Base-by-base conservation (phyloP, 2,113 vertebrate genomes). In the Lasiurus borealis region DNA sequence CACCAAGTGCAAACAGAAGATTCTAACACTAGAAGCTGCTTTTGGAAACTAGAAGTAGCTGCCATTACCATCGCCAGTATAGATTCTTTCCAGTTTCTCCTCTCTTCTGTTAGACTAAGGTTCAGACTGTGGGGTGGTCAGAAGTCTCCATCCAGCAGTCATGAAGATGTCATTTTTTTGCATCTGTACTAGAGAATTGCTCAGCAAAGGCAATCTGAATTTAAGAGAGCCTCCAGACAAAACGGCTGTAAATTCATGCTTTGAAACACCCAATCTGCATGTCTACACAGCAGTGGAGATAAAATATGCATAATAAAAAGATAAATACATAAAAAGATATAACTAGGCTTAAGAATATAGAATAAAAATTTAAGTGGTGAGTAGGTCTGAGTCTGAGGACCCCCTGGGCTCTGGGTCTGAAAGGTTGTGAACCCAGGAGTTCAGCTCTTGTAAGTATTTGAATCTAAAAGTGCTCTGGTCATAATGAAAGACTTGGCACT, bases 41-140 rank as follows among this genome's bases (percentile, higher is more conserved):
- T 73, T 93, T 83, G 50, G 64, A 83, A 90, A 82, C 27, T 50
- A 48, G 25, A 90, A 93, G 44, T 62, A 92, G 66, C 52, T 92
- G 27, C 71, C 75, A 86, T 40, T 2, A 85, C 57, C 6, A 1
- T n/a, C 5, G 50, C 36, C n/a, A 77, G 80, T 80, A 73, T 36
- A 84, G 85, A 72, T 90, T 93, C 52, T 90, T 80, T 89, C 12
- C 27, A 75, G 31, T 64, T 71, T 95, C 44, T 91, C 44, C 11
- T 85, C 91, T 68, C 11, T 6, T 15, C 25, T 29, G 8, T 77
- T 88, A 71, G 25, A 77, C 88, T 88, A 85, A 93, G 81, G 90
- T 72, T 90, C 13, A 91, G 86, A 88, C 21, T 82, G 11, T 50
- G 21, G 50, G 6, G 46, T 81, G 52, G 72, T 90, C 27, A 52